phyloP scores from a whole-genome alignment of 2,888 invertebrate species.

The Sclerodermus sp. region DNA sequence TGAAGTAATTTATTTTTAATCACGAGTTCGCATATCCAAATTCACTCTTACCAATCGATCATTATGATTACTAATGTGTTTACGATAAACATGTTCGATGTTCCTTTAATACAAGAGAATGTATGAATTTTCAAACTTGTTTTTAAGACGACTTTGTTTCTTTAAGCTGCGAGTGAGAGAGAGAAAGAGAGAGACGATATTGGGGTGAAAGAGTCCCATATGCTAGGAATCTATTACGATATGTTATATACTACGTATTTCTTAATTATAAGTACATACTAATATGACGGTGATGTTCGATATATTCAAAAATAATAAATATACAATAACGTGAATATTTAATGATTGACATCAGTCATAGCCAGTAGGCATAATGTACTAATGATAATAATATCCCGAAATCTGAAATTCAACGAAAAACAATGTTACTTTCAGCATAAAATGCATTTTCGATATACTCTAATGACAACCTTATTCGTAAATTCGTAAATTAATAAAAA shows the following conservation, averaged over 20 bases:
- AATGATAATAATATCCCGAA: constrained; percentile 16
- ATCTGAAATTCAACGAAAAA: constrained; percentile 21
- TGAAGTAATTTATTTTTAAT: constrained; percentile 52
- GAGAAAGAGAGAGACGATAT: constrained; percentile 19
- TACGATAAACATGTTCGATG: constrained; percentile 38
- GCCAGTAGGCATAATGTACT: constrained; percentile 16
- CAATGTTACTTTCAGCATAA: constrained; percentile 24
- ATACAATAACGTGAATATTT: constrained; percentile 37
- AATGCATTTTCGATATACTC: constrained; percentile 17
- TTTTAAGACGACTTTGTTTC: constrained; percentile 16
- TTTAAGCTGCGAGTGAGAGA: constrained; percentile 1
- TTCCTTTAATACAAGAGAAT: constrained; percentile 41
- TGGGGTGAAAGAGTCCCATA: not conserved
- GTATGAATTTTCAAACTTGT: constrained; percentile 24
- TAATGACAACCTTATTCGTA: constrained; percentile 26
- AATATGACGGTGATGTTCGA: constrained; percentile 44
- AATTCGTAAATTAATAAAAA: constrained; percentile 17
- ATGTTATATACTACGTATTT: constrained; percentile 18
- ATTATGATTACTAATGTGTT: constrained; percentile 19
- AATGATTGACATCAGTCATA: constrained; percentile 27
- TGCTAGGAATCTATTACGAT: constrained; percentile 5
- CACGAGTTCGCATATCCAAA: constrained; percentile 32
- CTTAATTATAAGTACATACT: constrained; percentile 31
- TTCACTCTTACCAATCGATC: constrained; percentile 22
- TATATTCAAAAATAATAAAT: constrained; percentile 37